Evolutionary conservation across 1,140 invertebrate species (phyloP), one percentile per base, ranked within the genome.

Genomic region (Armadillidium nasatum): DNA sequence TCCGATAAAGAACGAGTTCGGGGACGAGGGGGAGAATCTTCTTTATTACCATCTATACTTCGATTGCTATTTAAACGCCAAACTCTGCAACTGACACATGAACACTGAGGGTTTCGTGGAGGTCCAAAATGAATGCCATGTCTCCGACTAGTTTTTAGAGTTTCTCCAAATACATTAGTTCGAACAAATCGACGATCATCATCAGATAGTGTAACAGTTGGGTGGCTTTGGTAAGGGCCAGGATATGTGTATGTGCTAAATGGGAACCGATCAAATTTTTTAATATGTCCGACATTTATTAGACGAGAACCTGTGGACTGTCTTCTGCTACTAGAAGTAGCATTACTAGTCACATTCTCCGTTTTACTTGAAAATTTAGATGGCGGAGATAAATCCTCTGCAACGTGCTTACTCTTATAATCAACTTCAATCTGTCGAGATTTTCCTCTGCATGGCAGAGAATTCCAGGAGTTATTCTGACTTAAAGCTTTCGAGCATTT

Each of bases 51-150:
- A 33, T 33, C 54, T 15, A 60, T 60, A 21, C 68, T 23, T 21
- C 68, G 11, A 11, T 11, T 11, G 4, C 22, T n/a, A n/a, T 23
- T 70, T 13, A 72, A 33, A 22, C 23, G 50, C 50, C 50, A 60
- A 15, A 60, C 19, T 54, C 87, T 85, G 80, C 91, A 92, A 82
- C 90, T 90, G 71, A 90, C 89, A 83, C 91, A 92, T 0, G 85
- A 84, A 82, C 91, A 92, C 71, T 89, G 87, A 0, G 91, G 90
- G 85, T 92, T 92, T 83, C 91, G 91, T 11, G 90, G 88, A 4
- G 91, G 91, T 11, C 91, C 91, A 2, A 92, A 86, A 82, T 92
- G 91, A 83, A 91, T 90, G 0, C 90, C 90, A 0, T 90, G 90
- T 77, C 91, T 91, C 71, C 86, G 85, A 78, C 89, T 87, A 22